phyloP scores from a whole-genome alignment of 2,888 invertebrate species.

The Archips xylosteana region DNA sequence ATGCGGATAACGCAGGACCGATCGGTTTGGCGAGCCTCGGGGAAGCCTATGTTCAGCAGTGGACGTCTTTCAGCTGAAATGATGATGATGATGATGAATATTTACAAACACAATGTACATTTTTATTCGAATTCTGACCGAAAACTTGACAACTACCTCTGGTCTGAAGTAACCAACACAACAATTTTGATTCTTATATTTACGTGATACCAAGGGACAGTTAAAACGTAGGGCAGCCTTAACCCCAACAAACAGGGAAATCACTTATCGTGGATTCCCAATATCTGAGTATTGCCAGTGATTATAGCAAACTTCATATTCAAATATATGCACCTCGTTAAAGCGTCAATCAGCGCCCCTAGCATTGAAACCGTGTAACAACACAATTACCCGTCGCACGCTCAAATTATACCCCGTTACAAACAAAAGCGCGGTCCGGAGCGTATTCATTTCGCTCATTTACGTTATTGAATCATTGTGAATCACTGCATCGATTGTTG shows the following conservation, averaged over 20 bases:
- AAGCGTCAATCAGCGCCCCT: slow-evolving; percentile 64
- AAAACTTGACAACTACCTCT: too few species aligned
- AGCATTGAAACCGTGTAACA: slow-evolving; percentile 52
- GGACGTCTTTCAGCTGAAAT: too few species aligned
- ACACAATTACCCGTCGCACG: slow-evolving; percentile 52
- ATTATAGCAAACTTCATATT: neutral
- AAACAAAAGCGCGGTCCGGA: slow-evolving; percentile 53
- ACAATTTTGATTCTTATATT: too few species aligned
- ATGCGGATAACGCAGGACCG: too few species aligned
- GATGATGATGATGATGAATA: too few species aligned
- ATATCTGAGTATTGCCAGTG: neutral
- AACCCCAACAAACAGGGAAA: neutral
- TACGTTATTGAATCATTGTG: slow-evolving; percentile 70
- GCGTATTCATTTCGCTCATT: slow-evolving; percentile 66
- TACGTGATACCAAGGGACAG: neutral
- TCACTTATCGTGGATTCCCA: neutral
- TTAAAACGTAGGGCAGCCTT: neutral
- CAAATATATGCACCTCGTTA: slow-evolving; percentile 53
- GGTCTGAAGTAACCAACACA: too few species aligned
- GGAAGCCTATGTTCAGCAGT: too few species aligned
- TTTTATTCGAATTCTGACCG: too few species aligned
- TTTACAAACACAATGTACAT: too few species aligned
- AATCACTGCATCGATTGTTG: slow-evolving; percentile 67
- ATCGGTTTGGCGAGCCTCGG: too few species aligned
- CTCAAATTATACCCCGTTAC: slow-evolving; percentile 48